These are phyloP conservation scores for Bombus vancouverensis DNA, from an alignment of 1,140 invertebrate species.

Conservation along the genomic window DNA sequence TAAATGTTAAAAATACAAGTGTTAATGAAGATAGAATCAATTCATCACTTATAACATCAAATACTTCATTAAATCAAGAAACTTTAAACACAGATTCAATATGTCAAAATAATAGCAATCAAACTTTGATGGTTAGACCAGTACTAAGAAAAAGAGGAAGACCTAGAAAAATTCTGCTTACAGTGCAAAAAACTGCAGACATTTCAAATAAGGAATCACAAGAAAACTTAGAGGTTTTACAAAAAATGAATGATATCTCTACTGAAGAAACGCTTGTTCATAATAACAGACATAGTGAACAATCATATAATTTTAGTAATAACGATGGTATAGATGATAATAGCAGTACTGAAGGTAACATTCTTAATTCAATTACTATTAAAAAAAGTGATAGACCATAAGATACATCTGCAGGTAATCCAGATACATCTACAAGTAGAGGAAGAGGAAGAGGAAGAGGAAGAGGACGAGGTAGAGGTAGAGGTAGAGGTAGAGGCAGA, in stretches of 20 bases:
- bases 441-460: conserved; percentile 8
- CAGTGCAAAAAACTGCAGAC: background rate
- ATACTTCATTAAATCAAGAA: conserved; percentile 1
- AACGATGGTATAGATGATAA: conserved; percentile 42
- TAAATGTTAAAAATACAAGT: background rate
- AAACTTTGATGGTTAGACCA: conserved; percentile 1
- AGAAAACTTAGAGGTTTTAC: background rate
- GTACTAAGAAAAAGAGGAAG: conserved; percentile 57
- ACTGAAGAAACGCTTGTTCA: conserved; percentile 1
- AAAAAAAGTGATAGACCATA: conserved; percentile 17
- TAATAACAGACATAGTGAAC: conserved; percentile 18
- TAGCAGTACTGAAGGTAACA: conserved; percentile 26
- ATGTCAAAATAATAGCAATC: conserved; percentile 13
- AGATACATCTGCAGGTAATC: conserved; percentile 16
- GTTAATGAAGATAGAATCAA: background rate
- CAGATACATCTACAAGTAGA: conserved; percentile 10
- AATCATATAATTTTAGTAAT: conserved; percentile 31
- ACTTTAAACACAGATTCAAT: background rate
- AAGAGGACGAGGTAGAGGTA: conserved; percentile 1
- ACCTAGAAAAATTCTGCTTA: conserved; percentile 43
- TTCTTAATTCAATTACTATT: background rate
- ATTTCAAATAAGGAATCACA: background rate
- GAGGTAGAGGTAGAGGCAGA: conserved; percentile 30
- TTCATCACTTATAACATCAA: background rate
- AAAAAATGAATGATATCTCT: background rate